Evolutionary conservation across 1,140 invertebrate genomes (phyloP).

Genomic region (Spodoptera frugiperda): DNA sequence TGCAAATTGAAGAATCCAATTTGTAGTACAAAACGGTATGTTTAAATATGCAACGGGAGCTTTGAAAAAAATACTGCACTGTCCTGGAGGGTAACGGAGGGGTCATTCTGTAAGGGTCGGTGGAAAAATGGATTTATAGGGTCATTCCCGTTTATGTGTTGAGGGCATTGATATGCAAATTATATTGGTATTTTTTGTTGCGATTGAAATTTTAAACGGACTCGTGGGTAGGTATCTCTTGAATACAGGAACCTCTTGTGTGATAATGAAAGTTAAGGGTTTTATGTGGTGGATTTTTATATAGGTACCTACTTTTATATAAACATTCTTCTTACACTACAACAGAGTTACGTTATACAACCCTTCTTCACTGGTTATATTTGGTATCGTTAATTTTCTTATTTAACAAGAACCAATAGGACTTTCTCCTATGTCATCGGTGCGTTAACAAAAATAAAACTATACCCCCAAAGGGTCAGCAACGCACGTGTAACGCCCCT

Average conservation of each 20-base stretch:
- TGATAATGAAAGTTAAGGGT: too few relatives aligned
- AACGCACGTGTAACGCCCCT: too few relatives aligned
- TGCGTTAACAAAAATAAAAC: too few relatives aligned
- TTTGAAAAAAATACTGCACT: slow-evolving; percentile 57
- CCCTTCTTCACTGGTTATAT: too few relatives aligned
- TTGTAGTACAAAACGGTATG: slow-evolving; percentile 55
- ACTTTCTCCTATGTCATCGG: too few relatives aligned
- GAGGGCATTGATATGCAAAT: slow-evolving; percentile 34
- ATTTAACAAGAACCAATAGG: too few relatives aligned
- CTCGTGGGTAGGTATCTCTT: not conserved
- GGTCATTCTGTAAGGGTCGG: slow-evolving; percentile 40
- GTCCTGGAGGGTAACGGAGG: slow-evolving; percentile 49
- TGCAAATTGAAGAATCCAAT: slow-evolving; percentile 66
- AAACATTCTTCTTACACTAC: too few relatives aligned
- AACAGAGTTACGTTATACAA: too few relatives aligned
- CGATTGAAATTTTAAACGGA: slow-evolving; percentile 4
- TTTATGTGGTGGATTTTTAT: too few relatives aligned
- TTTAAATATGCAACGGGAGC: slow-evolving; percentile 63
- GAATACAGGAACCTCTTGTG: not conserved
- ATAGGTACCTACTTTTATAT: too few relatives aligned
- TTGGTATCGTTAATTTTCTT: too few relatives aligned
- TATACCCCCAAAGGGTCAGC: too few relatives aligned
- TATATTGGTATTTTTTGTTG: slow-evolving; percentile 24
- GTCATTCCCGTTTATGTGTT: slow-evolving; percentile 38
- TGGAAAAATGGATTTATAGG: slow-evolving; percentile 44